Evolutionary conservation across 2,888 invertebrate species (phyloP), one percentile per base, ranked within the genome.

Genomic region (Anticlea derivata): DNA sequence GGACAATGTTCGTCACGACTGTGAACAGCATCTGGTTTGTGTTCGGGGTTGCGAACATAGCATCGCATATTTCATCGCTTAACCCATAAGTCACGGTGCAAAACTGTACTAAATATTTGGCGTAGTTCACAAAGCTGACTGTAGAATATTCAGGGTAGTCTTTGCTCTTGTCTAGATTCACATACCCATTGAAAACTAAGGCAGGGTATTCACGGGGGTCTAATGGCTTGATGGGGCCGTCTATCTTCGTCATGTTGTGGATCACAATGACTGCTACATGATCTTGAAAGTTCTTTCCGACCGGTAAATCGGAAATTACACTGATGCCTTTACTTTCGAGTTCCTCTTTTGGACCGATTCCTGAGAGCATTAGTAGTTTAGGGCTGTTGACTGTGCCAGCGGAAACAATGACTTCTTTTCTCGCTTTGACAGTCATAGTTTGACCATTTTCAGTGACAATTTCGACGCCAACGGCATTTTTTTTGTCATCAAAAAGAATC

Each of bases 151-250:
- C 70, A 4, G 78, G 65, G 20, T 53, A 64, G 0, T 58, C 38
- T 47, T 64, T 60, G 1, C 57, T 49, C 11, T 61, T 59, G 31
- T 75, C 62, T 4, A 68, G 52, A 11, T 73, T 51, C n/a, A 62
- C 67, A 13, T 66, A 70, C 0, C 47, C 47, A 51, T 4, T 61
- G 53, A 29, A 55, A 8, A 38, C 58, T 11, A 39, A 51, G 7
- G 51, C 40, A 53, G 63, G 43, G 92, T 92, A 75, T 92, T 93
- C 40, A 1, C 50, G 22, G 6, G 63, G 59, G 29, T 65, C 27
- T 8, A 20, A 6, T 0, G 37, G 17, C n/a, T 31, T 39, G 7
- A 46, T 34, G 2, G 50, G 29, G 2, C 20, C 34, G 5, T 24
- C 37, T 17, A 4, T 20, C 26, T 58, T 56, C 5, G 62, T 65